These are phyloP conservation scores for Saguinus imperator DNA, from an alignment of 2,113 vertebrate genomes.

Conservation along the genomic window DNA sequence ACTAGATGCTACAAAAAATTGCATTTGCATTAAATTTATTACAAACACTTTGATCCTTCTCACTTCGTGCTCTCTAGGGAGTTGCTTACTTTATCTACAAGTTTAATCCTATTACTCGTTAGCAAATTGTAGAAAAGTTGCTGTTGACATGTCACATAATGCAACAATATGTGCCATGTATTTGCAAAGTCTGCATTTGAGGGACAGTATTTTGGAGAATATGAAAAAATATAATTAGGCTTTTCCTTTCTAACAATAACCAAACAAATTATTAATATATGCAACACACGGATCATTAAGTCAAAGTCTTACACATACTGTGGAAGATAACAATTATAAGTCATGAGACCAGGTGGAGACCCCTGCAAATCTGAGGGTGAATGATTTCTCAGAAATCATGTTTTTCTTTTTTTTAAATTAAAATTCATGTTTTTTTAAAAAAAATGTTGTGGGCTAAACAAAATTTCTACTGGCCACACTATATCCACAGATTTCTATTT, in stretches of 20 bases:
- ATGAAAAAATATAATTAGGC: not conserved
- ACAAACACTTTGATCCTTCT: not conserved
- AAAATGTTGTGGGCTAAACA: not conserved
- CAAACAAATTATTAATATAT: not conserved
- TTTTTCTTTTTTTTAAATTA: not conserved
- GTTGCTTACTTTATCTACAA: not conserved
- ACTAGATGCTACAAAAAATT: slow-evolving; percentile 17
- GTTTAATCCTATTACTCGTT: not conserved
- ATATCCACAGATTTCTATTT: not conserved
- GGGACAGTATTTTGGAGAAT: not conserved
- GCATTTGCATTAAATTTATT: not conserved
- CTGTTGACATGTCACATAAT: not conserved
- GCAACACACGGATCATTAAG: not conserved
- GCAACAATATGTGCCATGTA: fast-evolving
- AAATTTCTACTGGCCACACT: not conserved
- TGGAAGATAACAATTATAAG: not conserved
- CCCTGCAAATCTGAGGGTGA: not conserved
- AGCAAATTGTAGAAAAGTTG: not conserved
- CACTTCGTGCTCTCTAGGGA: not conserved
- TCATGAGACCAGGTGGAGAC: not conserved
- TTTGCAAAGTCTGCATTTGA: not conserved
- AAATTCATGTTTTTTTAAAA: not conserved
- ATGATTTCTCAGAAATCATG: not conserved
- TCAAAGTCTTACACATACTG: not conserved
- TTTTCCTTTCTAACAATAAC: not conserved